A percentile compares a stretch with the other conserved stretches of the same genome.
Evolutionary conservation across 1,140 invertebrate genomes (phyloP).

Genomic region (Xylocopa sonorina): DNA sequence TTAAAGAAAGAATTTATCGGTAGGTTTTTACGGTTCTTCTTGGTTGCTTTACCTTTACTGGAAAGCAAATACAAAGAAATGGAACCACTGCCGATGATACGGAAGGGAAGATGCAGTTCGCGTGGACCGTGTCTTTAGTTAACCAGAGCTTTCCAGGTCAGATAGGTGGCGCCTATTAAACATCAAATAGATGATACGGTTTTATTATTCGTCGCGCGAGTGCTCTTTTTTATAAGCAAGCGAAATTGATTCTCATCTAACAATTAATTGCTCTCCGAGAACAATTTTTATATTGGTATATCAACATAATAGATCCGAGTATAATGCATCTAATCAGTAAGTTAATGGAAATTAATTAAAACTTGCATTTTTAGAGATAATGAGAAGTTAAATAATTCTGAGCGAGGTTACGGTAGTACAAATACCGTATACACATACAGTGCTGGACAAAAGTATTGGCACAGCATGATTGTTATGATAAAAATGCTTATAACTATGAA

Average conservation of each 20-base stretch:
- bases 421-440: no score
- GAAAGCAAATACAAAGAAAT: conserved; percentile 37
- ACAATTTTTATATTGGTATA: not conserved
- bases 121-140: conserved; percentile 13
- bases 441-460: no score
- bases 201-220: not conserved
- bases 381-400: no score
- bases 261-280: not conserved
- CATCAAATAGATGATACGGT: conserved; percentile 13
- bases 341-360: no score
- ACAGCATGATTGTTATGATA: no score
- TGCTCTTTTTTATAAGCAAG: not conserved
- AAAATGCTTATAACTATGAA: no score
- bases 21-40: conserved; percentile 27
- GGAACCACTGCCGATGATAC: conserved; percentile 27
- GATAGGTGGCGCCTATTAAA: conserved; percentile 20
- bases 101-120: conserved; percentile 34
- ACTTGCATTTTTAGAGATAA: not conserved
- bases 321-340: not conserved
- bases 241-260: not conserved
- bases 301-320: not conserved
- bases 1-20: conserved; percentile 39
- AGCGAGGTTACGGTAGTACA: no score
- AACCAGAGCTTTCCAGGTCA: conserved; percentile 36
- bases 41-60: conserved; percentile 11